Percentiles rank a stretch among this genome's conserved stretches.
phyloP scores from a whole-genome alignment of 2,888 invertebrate species.

The Periphyllus acericola region DNA sequence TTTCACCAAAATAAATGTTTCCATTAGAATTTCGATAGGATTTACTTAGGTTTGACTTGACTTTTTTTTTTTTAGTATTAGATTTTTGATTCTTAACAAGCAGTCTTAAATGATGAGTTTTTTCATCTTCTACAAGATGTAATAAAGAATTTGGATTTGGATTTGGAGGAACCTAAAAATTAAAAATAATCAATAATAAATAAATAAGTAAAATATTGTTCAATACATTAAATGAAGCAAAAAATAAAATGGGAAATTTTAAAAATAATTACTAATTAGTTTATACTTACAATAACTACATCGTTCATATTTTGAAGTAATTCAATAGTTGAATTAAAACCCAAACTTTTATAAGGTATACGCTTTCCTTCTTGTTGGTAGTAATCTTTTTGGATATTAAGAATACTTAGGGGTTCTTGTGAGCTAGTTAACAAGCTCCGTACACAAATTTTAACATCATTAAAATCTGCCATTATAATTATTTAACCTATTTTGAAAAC shows the following conservation, averaged over 20 bases:
- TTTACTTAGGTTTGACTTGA: neutral
- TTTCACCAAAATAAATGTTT: neutral
- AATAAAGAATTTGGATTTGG: constrained; percentile 4
- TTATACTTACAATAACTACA: constrained; percentile 39
- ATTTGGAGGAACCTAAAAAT: constrained; percentile 40
- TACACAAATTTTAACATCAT: constrained; percentile 28
- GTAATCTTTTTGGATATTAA: constrained; percentile 28
- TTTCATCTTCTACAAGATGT: neutral
- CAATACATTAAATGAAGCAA: neutral
- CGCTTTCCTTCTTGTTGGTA: neutral
- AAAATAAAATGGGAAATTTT: neutral
- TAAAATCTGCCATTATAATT: constrained; percentile 20
- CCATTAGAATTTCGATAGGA: neutral
- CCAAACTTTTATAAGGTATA: constrained; percentile 25
- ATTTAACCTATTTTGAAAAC: neutral
- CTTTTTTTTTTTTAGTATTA: neutral
- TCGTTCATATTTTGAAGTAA: constrained; percentile 38
- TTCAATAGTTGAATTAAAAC: constrained; percentile 41
- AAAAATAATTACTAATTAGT: neutral
- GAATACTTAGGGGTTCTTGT: constrained; percentile 18
- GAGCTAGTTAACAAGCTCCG: constrained; percentile 39
- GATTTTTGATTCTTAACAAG: constrained; percentile 38
- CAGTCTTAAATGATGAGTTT: constrained; percentile 22
- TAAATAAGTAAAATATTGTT: neutral
- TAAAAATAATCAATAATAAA: neutral